Percentiles rank a stretch among this genome's conserved stretches.
Conservation (phyloP, 1,140 invertebrate genomes). For the Chironomus tepperi region DNA sequence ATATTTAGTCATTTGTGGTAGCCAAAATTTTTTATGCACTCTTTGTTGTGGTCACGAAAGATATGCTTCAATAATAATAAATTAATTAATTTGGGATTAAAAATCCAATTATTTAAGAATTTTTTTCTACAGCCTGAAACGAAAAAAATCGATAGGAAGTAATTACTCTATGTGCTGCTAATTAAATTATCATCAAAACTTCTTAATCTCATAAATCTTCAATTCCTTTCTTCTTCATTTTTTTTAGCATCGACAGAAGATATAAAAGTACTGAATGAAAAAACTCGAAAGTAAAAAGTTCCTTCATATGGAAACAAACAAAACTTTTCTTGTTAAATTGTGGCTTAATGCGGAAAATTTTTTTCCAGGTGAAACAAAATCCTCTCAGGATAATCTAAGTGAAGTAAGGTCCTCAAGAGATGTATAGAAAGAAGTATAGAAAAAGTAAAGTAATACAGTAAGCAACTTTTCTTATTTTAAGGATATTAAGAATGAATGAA, state of each 20-base stretch:
- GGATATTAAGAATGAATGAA: no score
- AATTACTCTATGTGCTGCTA: slow-evolving; percentile 17
- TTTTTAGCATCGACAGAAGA: background rate
- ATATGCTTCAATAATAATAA: no score
- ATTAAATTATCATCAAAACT: slow-evolving; percentile 22
- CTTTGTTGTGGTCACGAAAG: no score
- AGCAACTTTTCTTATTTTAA: no score
- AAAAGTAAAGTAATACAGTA: no score
- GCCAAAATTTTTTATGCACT: background rate
- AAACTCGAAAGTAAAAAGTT: background rate
- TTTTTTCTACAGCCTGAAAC: no score
- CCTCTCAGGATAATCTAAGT: background rate
- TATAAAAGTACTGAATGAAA: no score
- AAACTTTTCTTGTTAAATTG: slow-evolving; percentile 9
- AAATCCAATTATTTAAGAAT: no score
- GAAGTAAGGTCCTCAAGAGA: no score
- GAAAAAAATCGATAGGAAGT: background rate
- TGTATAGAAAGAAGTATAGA: no score
- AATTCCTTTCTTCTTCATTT: background rate
- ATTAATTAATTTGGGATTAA: no score
- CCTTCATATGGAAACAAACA: background rate
- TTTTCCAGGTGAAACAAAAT: slow-evolving; percentile 6
- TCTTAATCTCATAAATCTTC: background rate
- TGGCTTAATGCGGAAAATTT: slow-evolving; percentile 5
- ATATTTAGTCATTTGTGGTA: background rate